These are phyloP conservation scores for Chamaetylas fuelleborni DNA, from an alignment of 2,113 vertebrate species.

Conservation along the genomic window DNA sequence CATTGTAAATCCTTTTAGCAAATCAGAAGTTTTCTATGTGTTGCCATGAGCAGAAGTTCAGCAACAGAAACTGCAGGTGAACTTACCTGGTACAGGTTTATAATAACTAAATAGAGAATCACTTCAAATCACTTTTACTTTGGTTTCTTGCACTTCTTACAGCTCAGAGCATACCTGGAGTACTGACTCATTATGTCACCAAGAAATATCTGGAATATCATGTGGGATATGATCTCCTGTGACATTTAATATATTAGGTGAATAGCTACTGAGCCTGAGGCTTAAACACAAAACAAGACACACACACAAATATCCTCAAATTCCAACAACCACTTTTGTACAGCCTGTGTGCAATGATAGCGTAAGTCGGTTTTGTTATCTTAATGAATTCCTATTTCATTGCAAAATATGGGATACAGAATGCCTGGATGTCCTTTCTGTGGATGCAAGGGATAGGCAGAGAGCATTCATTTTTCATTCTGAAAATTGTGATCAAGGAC, in stretches of 20 bases:
- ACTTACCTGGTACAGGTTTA: neutral
- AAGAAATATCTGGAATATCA: constrained; percentile 1
- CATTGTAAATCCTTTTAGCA: neutral
- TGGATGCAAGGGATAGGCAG: neutral
- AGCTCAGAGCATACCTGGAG: neutral
- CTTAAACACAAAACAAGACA: neutral
- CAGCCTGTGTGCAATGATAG: neutral
- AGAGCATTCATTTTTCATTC: neutral
- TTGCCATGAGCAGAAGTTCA: neutral
- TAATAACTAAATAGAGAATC: fast-evolving
- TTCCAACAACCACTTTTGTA: neutral
- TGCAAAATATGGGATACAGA: fast-evolving
- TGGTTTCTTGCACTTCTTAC: neutral
- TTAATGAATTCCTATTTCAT: neutral
- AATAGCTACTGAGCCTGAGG: neutral
- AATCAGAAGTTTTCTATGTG: neutral
- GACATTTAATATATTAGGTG: neutral
- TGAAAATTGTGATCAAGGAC: neutral
- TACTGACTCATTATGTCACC: neutral
- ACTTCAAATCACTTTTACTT: neutral
- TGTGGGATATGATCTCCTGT: neutral
- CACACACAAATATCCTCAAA: neutral
- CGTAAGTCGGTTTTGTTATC: fast-evolving
- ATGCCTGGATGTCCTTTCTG: neutral
- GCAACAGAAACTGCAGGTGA: neutral